These are phyloP conservation scores for Sarcoramphus papa DNA, from an alignment of 2,797 vertebrate species.

Conservation along the genomic window DNA sequence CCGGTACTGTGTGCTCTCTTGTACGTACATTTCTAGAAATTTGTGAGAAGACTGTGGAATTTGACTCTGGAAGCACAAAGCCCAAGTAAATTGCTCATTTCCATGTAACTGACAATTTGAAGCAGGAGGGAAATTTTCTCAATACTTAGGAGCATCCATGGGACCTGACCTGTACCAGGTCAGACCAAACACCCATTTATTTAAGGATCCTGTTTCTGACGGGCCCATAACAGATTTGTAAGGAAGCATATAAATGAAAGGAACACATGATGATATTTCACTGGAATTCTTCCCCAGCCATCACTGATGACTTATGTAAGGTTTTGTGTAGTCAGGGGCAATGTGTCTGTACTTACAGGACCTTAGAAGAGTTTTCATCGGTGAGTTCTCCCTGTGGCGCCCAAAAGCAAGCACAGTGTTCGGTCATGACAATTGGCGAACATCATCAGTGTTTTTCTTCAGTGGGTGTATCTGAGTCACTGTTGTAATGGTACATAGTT, in stretches of 20 bases:
- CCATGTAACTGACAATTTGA: neutral
- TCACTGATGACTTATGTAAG: neutral
- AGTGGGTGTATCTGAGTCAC: constrained; percentile 52
- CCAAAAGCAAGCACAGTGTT: neutral
- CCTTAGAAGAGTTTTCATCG: neutral
- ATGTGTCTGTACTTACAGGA: neutral
- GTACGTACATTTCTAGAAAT: neutral
- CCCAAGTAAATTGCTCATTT: neutral
- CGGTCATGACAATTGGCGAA: neutral
- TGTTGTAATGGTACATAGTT: constrained; percentile 10
- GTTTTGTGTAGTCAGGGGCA: neutral
- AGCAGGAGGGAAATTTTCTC: neutral
- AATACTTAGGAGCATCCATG: neutral
- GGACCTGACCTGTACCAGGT: neutral
- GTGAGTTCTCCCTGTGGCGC: neutral
- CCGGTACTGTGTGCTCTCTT: neutral
- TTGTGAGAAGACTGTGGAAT: neutral
- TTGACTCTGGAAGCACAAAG: neutral
- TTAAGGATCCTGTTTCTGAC: neutral
- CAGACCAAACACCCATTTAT: neutral
- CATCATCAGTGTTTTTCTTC: neutral
- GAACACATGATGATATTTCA: neutral
- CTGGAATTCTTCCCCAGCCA: neutral
- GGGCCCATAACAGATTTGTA: neutral
- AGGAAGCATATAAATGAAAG: neutral